Conservation (phyloP, 1,140 invertebrate genomes). For the Drosophila cardini region DNA sequence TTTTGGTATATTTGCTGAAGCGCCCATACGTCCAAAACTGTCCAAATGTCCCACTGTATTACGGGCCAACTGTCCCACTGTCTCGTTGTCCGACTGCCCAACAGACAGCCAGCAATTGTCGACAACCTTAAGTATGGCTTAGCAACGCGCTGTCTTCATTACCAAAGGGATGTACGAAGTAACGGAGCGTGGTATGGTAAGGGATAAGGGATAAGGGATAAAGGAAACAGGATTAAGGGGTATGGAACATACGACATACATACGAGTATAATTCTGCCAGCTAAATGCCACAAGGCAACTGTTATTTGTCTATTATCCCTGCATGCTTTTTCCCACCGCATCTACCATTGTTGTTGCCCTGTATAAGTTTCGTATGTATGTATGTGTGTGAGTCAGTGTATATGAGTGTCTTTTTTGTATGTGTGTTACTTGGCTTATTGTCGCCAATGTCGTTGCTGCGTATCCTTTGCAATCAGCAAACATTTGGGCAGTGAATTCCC, state of each 20-base stretch:
- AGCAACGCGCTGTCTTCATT: constrained; percentile 75
- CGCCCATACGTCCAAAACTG: constrained; percentile 8
- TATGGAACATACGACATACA: background rate
- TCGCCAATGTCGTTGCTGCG: constrained; percentile 67
- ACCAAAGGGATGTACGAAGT: constrained; percentile 56
- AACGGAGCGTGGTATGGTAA: constrained; percentile 13
- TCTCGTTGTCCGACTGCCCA: constrained; percentile 7
- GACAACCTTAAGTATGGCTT: constrained; percentile 83
- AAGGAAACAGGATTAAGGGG: background rate
- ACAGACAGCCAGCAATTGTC: constrained; percentile 64
- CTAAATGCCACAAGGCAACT: constrained; percentile 80
- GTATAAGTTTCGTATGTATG: constrained; percentile 4
- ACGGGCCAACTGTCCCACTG: background rate
- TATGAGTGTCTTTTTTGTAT: constrained; percentile 44
- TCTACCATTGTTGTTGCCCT: constrained; percentile 19
- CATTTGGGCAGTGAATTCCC: constrained; percentile 64
- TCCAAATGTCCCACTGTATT: too few species aligned
- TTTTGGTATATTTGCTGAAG: constrained; percentile 20
- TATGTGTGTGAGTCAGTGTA: constrained; percentile 42
- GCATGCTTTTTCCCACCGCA: constrained; percentile 55
- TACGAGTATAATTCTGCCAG: constrained; percentile 54
- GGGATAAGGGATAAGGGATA: constrained; percentile 1
- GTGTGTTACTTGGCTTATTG: constrained; percentile 64
- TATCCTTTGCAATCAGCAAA: constrained; percentile 82
- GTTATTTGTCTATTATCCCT: constrained; percentile 82